These are phyloP conservation scores for Eledone cirrhosa DNA, from an alignment of 2,888 invertebrate species.

Conservation along the genomic window DNA sequence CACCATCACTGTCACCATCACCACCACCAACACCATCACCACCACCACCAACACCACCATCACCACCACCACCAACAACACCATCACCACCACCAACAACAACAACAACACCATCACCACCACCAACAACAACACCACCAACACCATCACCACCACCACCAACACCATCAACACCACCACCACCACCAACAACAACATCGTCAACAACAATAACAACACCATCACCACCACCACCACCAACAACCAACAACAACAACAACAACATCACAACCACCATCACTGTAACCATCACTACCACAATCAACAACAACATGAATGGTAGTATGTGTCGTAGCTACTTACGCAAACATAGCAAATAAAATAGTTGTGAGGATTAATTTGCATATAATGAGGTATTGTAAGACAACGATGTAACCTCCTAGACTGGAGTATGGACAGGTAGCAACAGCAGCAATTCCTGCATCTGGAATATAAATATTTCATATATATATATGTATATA, in stretches of 20 bases:
- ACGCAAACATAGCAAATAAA: constrained; percentile 96
- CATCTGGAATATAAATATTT: constrained; percentile 34
- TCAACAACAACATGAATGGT: not conserved
- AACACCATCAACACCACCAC: too few relatives aligned
- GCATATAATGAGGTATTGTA: constrained; percentile 91
- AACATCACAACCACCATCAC: not conserved
- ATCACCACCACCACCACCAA: not conserved
- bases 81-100: not conserved
- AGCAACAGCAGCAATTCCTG: constrained; percentile 36
- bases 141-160: too few relatives aligned
- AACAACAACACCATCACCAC: not conserved
- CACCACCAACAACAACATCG: not conserved
- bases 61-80: not conserved
- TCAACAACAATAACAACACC: too few relatives aligned
- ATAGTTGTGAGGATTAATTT: constrained; percentile 96
- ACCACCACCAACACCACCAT: too few relatives aligned
- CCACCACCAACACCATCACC: not conserved
- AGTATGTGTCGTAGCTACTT: constrained; percentile 38
- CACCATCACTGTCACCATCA: too few relatives aligned
- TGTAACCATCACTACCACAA: not conserved
- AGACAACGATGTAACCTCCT: constrained; percentile 77
- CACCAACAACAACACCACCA: not conserved
- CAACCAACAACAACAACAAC: not conserved
- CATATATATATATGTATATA: not conserved
- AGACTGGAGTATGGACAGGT: constrained; percentile 50